Evolutionary conservation across 2,113 vertebrate genomes (phyloP).

Genomic region (Hemicordylus capensis): DNA sequence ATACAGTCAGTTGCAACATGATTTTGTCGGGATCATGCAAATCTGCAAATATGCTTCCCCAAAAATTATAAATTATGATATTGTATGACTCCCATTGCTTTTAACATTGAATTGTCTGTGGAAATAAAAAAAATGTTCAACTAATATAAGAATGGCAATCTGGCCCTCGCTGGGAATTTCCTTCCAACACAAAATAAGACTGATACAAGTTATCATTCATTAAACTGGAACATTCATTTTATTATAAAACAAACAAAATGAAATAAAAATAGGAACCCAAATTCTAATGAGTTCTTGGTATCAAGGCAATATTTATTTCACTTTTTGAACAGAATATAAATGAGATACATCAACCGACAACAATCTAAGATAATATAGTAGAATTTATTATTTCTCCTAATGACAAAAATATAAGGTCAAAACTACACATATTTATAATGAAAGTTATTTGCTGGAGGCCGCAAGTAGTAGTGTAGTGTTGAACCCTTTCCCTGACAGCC

Average conservation of each 20-base stretch:
- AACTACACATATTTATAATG: not conserved
- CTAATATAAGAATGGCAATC: not conserved
- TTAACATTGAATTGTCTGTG: not conserved
- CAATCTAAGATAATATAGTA: not conserved
- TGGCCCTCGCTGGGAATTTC: not conserved
- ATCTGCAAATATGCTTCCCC: not conserved
- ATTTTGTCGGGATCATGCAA: not conserved
- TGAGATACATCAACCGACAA: not conserved
- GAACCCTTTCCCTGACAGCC: not conserved
- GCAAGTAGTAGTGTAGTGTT: not conserved
- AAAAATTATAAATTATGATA: not conserved
- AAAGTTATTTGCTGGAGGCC: not conserved
- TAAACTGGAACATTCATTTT: not conserved
- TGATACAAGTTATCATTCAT: not conserved
- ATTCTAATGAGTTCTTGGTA: not conserved
- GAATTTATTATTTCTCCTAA: conserved; percentile 10
- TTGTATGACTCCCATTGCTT: not conserved
- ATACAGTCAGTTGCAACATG: not conserved
- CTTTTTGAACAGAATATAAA: not conserved
- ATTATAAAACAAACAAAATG: conserved; percentile 14
- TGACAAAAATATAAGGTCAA: too few species aligned
- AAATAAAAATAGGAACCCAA: not conserved
- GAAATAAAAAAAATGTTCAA: not conserved
- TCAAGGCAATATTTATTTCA: not conserved
- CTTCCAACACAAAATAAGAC: not conserved